phyloP scores from a whole-genome alignment of 1,140 invertebrate genomes.

The Campodea augens region DNA sequence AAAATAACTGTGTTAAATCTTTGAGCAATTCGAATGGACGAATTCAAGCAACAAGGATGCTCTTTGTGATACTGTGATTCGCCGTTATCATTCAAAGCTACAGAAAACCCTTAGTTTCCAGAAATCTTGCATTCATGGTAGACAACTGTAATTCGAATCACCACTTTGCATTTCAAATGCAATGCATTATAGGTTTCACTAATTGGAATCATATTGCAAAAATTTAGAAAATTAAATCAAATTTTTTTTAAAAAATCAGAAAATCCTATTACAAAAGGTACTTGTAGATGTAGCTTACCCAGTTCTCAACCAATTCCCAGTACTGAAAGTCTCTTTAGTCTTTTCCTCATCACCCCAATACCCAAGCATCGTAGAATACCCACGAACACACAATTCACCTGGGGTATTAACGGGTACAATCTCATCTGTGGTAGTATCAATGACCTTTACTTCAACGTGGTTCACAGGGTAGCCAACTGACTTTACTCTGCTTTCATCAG shows the following conservation, averaged over 20 bases:
- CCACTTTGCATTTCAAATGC: too few relatives aligned
- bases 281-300: neutral
- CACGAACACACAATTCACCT: conserved; percentile 35
- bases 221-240: too few relatives aligned
- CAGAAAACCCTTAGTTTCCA: too few relatives aligned
- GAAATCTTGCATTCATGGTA: too few relatives aligned
- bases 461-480: conserved; percentile 60
- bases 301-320: conserved; percentile 35
- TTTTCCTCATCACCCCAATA: conserved; percentile 36
- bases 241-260: neutral
- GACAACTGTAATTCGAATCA: too few relatives aligned
- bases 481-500: conserved; percentile 38
- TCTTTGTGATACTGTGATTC: too few relatives aligned
- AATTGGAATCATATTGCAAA: too few relatives aligned
- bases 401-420: conserved; percentile 27
- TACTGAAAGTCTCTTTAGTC: conserved; percentile 29
- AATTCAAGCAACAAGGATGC: too few relatives aligned
- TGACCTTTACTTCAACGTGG: conserved; percentile 53
- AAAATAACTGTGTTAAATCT: too few relatives aligned
- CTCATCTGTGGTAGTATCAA: conserved; percentile 25
- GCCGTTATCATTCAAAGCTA: too few relatives aligned
- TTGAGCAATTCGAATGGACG: too few relatives aligned
- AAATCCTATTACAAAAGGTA: neutral
- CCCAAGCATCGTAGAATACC: conserved; percentile 32
- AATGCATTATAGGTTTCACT: too few relatives aligned